Evolutionary conservation across 2,797 vertebrate species (phyloP), one percentile per base, ranked within the genome.

Genomic region (Chelmon rostratus): DNA sequence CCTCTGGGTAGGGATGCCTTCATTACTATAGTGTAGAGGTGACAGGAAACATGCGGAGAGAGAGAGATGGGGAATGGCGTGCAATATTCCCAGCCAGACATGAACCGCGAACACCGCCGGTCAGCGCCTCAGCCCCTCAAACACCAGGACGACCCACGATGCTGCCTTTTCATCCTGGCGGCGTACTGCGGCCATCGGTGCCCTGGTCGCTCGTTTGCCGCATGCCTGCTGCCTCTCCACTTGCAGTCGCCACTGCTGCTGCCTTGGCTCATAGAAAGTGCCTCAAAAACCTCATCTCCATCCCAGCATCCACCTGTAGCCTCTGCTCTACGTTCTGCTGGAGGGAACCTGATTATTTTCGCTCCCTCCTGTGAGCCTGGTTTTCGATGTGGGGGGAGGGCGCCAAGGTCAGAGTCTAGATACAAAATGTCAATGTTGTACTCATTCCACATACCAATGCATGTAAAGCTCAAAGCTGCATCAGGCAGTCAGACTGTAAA

Each of bases 231-330:
- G 54, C 13, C 63, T 12, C 16, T 16, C 9, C 5, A 18, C 49
- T 62, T 47, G 40, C 35, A 18, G 18, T 68, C 33, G 19, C 28
- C 16, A 15, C 31, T 33, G 18, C 40, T 37, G 44, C 28, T 28
- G 54, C 53, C 64, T 50, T 37, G 77, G 40, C 31, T 76, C 38
- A 42, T 31, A 46, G 13, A 65, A 38, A 59, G 18, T 54, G 25
- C 73, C 73, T 80, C 18, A 64, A 68, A 74, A 59, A 52, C 21
- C 23, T 28, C 28, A 16, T 21, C 52, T 64, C 38, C 15, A 16
- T 21, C 53, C n/a, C n/a, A 6, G 31, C 40, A 13, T 53, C 12
- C 52, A 73, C 49, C 59, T 64, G 25, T 46, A 6, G 49, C 38
- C 7, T 42, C 25, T 40, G 52, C 18, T 52, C 64, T 40, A 6